phyloP scores from a whole-genome alignment of 2,113 vertebrate genomes.

The Malaclemys terrapin region DNA sequence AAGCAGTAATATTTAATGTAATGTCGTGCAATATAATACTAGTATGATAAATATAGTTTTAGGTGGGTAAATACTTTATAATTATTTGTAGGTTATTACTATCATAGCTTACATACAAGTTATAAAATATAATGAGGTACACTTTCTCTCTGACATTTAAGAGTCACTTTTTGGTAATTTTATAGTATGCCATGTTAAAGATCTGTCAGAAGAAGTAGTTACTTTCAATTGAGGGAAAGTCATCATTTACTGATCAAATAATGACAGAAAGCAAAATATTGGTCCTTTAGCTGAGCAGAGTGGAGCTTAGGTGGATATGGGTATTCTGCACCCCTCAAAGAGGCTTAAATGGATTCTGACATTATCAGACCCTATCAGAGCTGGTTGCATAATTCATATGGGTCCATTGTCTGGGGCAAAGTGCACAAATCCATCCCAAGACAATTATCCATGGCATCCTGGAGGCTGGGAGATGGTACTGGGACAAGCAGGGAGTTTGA shows the following conservation, averaged over 20 bases:
- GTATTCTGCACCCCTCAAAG: slow-evolving; percentile 48
- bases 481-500: slow-evolving; percentile 27
- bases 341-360: slow-evolving; percentile 23
- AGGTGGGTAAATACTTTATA: not conserved
- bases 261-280: not conserved
- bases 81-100: not conserved
- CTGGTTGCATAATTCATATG: not conserved
- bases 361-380: slow-evolving; percentile 2
- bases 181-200: not conserved
- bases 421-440: no score
- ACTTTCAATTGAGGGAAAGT: not conserved
- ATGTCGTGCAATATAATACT: not conserved
- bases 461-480: not conserved
- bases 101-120: not conserved
- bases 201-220: not conserved
- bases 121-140: not conserved
- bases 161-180: not conserved
- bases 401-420: not conserved
- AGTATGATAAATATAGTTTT: not conserved
- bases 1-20: not conserved
- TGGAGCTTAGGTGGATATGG: slow-evolving; percentile 5
- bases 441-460: not conserved
- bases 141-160: not conserved
- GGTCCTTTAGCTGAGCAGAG: not conserved
- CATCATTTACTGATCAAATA: not conserved